Percentiles rank a stretch among this genome's conserved stretches.
phyloP scores from a whole-genome alignment of 2,888 invertebrate species.

The Tortrix viridana region DNA sequence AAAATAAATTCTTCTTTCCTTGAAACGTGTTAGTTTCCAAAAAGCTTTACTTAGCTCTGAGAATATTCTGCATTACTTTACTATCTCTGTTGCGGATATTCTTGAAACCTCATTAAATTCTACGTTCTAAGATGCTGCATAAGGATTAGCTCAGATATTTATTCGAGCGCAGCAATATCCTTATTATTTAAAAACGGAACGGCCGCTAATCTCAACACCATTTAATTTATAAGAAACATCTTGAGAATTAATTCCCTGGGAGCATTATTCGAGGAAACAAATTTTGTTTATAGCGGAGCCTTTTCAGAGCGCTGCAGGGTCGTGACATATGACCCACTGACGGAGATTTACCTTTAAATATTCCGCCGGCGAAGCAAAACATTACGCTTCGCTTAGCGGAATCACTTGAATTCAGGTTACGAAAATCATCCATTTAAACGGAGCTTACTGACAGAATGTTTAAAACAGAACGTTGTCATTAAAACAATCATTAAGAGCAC shows the following conservation, averaged over 20 bases:
- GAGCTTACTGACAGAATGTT: background rate
- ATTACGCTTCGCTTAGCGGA: conserved; percentile 44
- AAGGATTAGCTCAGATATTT: conserved; percentile 34
- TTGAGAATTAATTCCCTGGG: conserved; percentile 50
- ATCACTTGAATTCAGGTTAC: conserved; percentile 28
- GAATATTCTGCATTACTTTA: conserved; percentile 24
- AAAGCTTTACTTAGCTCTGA: conserved; percentile 25
- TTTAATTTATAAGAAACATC: conserved; percentile 52
- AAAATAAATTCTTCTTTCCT: conserved; percentile 21
- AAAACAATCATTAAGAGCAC: background rate
- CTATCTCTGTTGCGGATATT: conserved; percentile 18
- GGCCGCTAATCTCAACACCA: conserved; percentile 51
- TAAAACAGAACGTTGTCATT: background rate
- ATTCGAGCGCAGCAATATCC: conserved; percentile 38
- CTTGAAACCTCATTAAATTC: conserved; percentile 35
- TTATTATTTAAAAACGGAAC: conserved; percentile 50
- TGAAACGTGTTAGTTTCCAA: conserved; percentile 30
- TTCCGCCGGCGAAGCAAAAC: conserved; percentile 47
- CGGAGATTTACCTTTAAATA: conserved; percentile 42
- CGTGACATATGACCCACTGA: conserved; percentile 47
- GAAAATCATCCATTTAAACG: conserved; percentile 26
- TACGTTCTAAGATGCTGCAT: conserved; percentile 32
- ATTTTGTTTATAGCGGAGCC: conserved; percentile 54
- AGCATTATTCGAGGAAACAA: conserved; percentile 46
- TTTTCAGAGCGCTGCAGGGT: conserved; percentile 46